Percentiles rank a stretch among this genome's conserved stretches.
phyloP scores from a whole-genome alignment of 2,113 vertebrate genomes.

The Kryptolebias marmoratus region DNA sequence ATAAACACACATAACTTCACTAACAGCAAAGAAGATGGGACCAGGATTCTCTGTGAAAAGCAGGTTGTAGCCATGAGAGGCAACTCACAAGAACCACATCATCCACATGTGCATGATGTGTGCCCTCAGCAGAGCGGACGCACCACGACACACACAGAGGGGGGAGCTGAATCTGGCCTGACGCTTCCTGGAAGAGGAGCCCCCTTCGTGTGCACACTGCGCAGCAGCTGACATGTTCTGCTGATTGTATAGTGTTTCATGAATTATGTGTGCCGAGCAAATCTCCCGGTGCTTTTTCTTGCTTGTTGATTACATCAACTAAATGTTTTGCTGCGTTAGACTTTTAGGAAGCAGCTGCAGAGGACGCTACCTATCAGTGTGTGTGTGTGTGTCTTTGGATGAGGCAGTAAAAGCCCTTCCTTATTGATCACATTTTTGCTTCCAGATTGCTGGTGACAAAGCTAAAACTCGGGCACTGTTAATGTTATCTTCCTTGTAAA shows the following conservation, averaged over 20 bases:
- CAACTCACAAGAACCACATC: neutral
- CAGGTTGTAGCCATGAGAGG: neutral
- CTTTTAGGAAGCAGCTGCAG: constrained; percentile 20
- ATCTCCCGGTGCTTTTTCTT: neutral
- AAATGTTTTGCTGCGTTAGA: constrained; percentile 1
- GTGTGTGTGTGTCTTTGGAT: neutral
- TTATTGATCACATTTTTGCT: neutral
- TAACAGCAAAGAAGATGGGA: too few species aligned
- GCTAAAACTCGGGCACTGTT: neutral
- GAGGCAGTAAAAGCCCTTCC: constrained; percentile 21
- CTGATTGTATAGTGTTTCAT: constrained; percentile 28
- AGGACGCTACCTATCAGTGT: neutral
- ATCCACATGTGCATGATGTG: constrained; percentile 3
- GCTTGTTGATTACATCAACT: neutral
- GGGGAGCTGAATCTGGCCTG: constrained; percentile 1
- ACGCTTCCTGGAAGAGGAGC: constrained; percentile 35
- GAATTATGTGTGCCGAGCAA: constrained; percentile 20
- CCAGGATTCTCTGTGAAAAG: too few species aligned
- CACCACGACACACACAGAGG: constrained; percentile 1
- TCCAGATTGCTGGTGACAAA: constrained; percentile 11
- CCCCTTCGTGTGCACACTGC: constrained; percentile 12
- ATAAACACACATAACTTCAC: too few species aligned
- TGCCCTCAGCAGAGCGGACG: neutral
- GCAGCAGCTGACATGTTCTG: constrained; percentile 40
- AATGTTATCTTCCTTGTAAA: neutral